A percentile compares a stretch with the other conserved stretches of the same genome.
Evolutionary conservation across 2,797 vertebrate genomes (phyloP).

Genomic region (Cirrhinus molitorella): DNA sequence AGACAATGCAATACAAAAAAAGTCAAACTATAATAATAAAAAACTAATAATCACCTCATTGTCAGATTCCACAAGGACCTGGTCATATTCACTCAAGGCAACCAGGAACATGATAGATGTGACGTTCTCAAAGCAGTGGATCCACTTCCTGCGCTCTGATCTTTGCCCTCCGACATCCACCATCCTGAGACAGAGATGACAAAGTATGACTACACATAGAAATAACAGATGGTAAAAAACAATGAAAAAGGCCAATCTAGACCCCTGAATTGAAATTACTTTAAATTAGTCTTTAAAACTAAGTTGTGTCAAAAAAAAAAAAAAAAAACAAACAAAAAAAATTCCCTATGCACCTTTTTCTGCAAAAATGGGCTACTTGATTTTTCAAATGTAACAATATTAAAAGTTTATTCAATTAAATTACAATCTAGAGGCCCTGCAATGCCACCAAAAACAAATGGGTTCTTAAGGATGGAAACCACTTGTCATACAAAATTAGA

Average conservation of each 20-base stretch:
- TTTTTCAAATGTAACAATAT: not conserved
- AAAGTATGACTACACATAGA: not conserved
- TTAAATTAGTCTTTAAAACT: not conserved
- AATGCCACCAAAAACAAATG: not conserved
- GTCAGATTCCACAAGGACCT: conserved; percentile 98
- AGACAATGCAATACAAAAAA: not conserved
- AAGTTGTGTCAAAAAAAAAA: not conserved
- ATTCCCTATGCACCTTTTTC: not conserved
- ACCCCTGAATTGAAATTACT: not conserved
- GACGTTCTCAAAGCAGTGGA: conserved; percentile 99
- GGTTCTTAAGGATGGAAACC: not conserved
- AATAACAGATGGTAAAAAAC: not conserved
- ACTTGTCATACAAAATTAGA: conserved; percentile 29
- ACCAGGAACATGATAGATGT: conserved; percentile 99
- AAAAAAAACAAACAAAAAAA: too few species aligned
- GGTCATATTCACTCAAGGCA: conserved; percentile 98
- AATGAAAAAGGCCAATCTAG: too few species aligned
- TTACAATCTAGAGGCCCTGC: not conserved
- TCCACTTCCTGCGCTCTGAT: conserved; percentile 99
- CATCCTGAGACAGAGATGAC: conserved; percentile 82
- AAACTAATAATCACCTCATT: conserved; percentile 85
- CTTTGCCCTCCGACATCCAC: conserved; percentile 98
- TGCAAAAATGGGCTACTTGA: not conserved
- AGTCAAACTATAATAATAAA: too few species aligned
- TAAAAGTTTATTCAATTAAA: not conserved